A percentile compares a stretch with the other conserved stretches of the same genome.
phyloP scores from a whole-genome alignment of 2,113 vertebrate genomes.

The Numida meleagris region DNA sequence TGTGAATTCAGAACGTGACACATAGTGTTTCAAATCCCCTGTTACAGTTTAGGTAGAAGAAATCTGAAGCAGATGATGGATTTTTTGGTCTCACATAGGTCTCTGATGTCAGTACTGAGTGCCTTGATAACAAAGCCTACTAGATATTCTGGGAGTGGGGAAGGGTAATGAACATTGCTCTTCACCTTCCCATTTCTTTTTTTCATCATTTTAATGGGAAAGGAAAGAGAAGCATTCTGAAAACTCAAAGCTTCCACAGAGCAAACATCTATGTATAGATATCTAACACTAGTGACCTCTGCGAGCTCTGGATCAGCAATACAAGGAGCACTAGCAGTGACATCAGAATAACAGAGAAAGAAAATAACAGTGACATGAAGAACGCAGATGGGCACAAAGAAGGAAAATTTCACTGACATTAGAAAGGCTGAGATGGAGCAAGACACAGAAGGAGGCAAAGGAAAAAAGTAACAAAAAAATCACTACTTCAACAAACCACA shows the following conservation, averaged over 20 bases:
- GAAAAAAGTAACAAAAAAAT: background rate
- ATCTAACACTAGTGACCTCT: background rate
- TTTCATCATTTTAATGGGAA: background rate
- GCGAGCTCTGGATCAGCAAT: background rate
- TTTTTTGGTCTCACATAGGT: background rate
- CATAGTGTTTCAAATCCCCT: background rate
- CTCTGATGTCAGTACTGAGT: background rate
- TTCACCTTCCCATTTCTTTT: background rate
- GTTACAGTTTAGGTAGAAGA: background rate
- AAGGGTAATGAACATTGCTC: background rate
- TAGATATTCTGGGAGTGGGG: conserved; percentile 2
- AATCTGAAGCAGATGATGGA: background rate
- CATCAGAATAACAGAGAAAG: background rate
- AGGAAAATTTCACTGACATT: background rate
- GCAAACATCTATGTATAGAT: background rate
- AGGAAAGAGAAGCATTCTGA: background rate
- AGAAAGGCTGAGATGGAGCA: background rate
- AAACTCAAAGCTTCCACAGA: conserved; percentile 22
- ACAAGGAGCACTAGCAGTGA: background rate
- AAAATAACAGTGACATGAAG: background rate
- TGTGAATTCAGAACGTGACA: background rate
- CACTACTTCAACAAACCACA: accelerated
- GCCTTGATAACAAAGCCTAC: background rate
- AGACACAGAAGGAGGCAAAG: background rate
- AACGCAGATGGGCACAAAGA: background rate